Percentiles rank a stretch among this genome's conserved stretches.
phyloP scores from a whole-genome alignment of 2,113 vertebrate species.

The Ursus arctos region DNA sequence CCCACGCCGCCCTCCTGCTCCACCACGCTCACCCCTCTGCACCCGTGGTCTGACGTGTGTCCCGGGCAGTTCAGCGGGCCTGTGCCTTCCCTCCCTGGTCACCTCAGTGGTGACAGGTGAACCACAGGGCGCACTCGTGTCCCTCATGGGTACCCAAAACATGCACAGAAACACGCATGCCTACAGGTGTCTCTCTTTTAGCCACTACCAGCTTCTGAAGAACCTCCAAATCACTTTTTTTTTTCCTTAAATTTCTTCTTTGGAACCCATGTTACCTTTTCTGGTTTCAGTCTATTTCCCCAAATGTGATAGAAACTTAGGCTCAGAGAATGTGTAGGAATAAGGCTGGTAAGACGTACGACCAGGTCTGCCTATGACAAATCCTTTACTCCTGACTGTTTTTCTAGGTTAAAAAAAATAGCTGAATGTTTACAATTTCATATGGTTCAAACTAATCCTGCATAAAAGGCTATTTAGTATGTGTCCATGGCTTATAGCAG shows the following conservation, averaged over 20 bases:
- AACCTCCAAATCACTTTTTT: background rate
- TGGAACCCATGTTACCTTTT: background rate
- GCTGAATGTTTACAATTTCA: background rate
- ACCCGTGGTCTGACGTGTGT: accelerated
- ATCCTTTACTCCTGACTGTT: background rate
- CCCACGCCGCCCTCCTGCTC: too few relatives aligned
- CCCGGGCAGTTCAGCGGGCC: accelerated
- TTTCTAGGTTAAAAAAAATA: slow-evolving; percentile 7
- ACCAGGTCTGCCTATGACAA: background rate
- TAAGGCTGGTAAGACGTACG: background rate
- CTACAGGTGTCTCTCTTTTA: background rate
- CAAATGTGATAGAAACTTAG: background rate
- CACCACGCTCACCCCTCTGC: accelerated
- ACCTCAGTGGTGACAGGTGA: background rate
- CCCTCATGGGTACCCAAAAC: background rate
- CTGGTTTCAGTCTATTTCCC: background rate
- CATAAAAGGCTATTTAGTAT: background rate
- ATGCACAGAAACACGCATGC: background rate
- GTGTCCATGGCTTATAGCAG: background rate
- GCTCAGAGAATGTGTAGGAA: background rate
- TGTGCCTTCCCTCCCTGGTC: background rate
- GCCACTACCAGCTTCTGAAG: background rate
- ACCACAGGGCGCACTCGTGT: accelerated
- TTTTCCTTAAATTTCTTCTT: background rate
- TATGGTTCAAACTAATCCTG: background rate